Percentiles rank a stretch among this genome's conserved stretches.
These are phyloP conservation scores for Acanthacorydalis orientalis DNA, from an alignment of 2,888 invertebrate genomes.

Conservation along the genomic window DNA sequence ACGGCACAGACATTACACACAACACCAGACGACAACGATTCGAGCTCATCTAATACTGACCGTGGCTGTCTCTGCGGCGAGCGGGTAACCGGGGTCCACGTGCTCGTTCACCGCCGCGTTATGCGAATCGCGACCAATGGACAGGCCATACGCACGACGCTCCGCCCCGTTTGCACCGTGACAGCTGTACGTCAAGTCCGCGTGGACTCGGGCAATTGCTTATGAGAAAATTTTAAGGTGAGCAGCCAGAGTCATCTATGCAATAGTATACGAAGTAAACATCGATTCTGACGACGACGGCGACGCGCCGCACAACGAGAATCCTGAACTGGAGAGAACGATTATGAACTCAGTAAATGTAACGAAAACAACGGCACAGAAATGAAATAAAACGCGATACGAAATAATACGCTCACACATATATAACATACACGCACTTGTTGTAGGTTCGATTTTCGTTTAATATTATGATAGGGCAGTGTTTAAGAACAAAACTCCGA, in stretches of 20 bases:
- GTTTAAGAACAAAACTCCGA: no score
- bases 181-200: constrained; percentile 4
- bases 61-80: constrained; percentile 2
- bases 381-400: no score
- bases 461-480: no score
- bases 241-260: background rate
- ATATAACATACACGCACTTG: no score
- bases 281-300: no score
- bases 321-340: no score
- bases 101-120: constrained; percentile 4
- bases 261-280: no score
- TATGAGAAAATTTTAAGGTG: background rate
- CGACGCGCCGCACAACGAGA: no score
- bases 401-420: no score
- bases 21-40: constrained; percentile 1
- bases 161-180: background rate
- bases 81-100: constrained; percentile 6
- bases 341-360: no score
- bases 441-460: no score
- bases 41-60: constrained; percentile 4
- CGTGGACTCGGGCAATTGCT: background rate
- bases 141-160: background rate
- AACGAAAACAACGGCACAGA: no score
- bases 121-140: constrained; percentile 2
- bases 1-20: background rate